Evolutionary conservation across 2,797 vertebrate genomes (phyloP).

Genomic region (Hoplostethus mediterraneus): DNA sequence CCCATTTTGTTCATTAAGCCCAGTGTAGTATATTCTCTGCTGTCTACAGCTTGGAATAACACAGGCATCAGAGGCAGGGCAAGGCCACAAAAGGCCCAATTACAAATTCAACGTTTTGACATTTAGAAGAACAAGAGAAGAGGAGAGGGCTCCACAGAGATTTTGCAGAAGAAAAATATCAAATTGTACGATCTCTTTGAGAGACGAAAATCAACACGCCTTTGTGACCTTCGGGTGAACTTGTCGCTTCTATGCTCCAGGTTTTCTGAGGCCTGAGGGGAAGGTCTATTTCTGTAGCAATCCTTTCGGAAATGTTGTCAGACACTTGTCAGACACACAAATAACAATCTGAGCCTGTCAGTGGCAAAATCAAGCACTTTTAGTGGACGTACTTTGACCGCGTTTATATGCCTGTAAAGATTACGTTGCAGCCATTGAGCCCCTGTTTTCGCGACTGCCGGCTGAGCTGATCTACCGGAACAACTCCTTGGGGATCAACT

Average conservation of each 20-base stretch:
- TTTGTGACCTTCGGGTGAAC: constrained; percentile 17
- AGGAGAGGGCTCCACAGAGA: constrained; percentile 9
- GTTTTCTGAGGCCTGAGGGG: no score
- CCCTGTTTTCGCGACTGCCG: no score
- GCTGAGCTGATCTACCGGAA: no score
- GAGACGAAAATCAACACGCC: constrained; percentile 26
- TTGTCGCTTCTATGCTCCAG: constrained; percentile 12
- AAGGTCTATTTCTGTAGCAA: no score
- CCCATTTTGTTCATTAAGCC: constrained; percentile 79
- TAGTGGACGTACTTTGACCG: no score
- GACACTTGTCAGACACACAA: no score
- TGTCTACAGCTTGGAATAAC: constrained; percentile 65
- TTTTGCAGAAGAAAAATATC: constrained; percentile 1
- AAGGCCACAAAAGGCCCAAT: constrained; percentile 61
- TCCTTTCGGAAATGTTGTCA: no score
- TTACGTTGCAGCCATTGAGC: no score
- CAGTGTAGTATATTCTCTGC: constrained; percentile 51
- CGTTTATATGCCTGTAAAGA: no score
- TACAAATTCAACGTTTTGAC: constrained; percentile 68
- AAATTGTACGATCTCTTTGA: constrained; percentile 15
- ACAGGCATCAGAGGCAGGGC: constrained; percentile 61
- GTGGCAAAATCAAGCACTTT: no score
- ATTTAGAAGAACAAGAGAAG: constrained; percentile 40
- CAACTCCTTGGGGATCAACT: no score
- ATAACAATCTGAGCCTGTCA: no score